Evolutionary conservation across 1,140 invertebrate species (phyloP), one percentile per base, ranked within the genome.

Genomic region (Sipha flava): DNA sequence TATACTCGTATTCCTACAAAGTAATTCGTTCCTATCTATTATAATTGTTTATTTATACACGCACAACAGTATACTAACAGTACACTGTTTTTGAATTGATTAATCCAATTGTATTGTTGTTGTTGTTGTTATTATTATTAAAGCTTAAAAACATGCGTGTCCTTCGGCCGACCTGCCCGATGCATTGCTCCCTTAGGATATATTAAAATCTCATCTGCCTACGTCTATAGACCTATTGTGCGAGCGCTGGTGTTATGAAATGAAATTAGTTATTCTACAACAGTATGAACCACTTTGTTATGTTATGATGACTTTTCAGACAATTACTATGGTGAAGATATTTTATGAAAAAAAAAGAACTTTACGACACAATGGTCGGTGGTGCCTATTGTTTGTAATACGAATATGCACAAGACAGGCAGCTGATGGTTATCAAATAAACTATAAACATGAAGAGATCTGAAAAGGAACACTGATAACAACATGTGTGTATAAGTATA

Each of bases 191-290:
- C 72, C 52, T 73, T 14, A 18, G 73, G 73, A 77, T 12, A n/a
- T n/a, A 77, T 29, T 10, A 77, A 75, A 57, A 77, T n/a, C 49
- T 77, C 73, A 57, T 77, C 73, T 77, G 52, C 49, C 52, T 77
- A 77, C 31, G 73, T 77, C 52, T 43, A 34, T 57, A 57, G 34
- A 59, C 73, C 73, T 77, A 43, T 77, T 77, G 73, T 77, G 23
- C n/a, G n/a, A n/a, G n/a, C 40, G 26, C 23, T 4, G 16, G 23
- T 37, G 73, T 57, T 57, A 59, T 26, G 52, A 59, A 77, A 77
- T 16, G 34, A 59, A 77, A 77, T 59, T 59, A 77, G 52, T 77
- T 77, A 43, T 77, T 77, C 59, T 59, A 23, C 52, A 59, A 18
- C 52, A 59, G 49, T 29, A 40, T 9, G 21, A n/a, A n/a, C 72